Conservation (phyloP, 2,888 invertebrate genomes). For the Trissoscelio sp. region DNA sequence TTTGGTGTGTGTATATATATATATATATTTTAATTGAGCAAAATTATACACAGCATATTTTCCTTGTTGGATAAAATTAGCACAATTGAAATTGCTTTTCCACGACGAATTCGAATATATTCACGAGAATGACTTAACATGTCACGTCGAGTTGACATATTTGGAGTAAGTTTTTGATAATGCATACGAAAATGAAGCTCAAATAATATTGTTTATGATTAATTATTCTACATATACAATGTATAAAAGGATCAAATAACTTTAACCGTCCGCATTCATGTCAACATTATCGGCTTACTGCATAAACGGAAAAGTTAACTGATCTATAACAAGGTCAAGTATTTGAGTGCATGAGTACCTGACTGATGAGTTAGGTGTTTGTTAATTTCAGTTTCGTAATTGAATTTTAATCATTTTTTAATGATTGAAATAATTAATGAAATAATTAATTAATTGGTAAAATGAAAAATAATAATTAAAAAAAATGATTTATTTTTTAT, state of each 20-base stretch:
- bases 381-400: background rate
- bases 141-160: background rate
- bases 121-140: background rate
- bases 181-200: background rate
- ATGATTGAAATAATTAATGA: too few relatives aligned
- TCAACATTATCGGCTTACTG: background rate
- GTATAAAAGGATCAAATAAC: background rate
- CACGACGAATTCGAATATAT: background rate
- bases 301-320: conserved; percentile 1
- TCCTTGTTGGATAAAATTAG: background rate
- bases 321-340: conserved; percentile 11
- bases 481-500: too few relatives aligned
- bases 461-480: too few relatives aligned
- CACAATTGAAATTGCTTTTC: background rate
- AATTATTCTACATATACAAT: background rate
- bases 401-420: too few relatives aligned
- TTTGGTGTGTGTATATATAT: too few relatives aligned
- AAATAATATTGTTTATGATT: background rate
- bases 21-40: too few relatives aligned
- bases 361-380: background rate
- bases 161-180: background rate
- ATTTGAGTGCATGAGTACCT: background rate
- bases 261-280: background rate
- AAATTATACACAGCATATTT: too few relatives aligned
- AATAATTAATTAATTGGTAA: too few relatives aligned